Percentiles rank a stretch among this genome's conserved stretches.
phyloP scores from a whole-genome alignment of 2,797 vertebrate genomes.

The Dallia pectoralis region DNA sequence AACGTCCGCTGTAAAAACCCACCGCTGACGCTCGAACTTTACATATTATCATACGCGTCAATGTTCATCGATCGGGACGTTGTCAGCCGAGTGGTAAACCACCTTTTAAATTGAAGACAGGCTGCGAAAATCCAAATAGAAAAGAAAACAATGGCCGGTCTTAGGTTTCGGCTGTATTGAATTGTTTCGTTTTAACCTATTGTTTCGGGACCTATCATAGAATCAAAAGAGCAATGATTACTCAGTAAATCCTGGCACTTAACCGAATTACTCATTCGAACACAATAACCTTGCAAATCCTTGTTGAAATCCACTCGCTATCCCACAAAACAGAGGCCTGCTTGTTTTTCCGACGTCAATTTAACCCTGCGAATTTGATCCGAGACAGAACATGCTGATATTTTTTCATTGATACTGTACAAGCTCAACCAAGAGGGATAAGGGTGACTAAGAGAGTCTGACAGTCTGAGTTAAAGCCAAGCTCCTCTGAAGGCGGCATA shows the following conservation, averaged over 20 bases:
- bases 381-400: slow-evolving; percentile 10
- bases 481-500: slow-evolving; percentile 70
- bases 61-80: slow-evolving; percentile 9
- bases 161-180: not conserved
- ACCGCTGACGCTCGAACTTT: slow-evolving; percentile 21
- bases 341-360: not conserved
- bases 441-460: slow-evolving; percentile 37
- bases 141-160: not conserved
- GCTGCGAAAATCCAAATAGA: not conserved
- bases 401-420: slow-evolving; percentile 12
- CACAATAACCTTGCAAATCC: not conserved
- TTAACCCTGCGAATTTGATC: not conserved
- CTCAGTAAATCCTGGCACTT: not conserved
- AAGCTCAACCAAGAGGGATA: slow-evolving; percentile 36
- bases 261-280: not conserved
- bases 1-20: slow-evolving; percentile 25
- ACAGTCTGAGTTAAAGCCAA: slow-evolving; percentile 62
- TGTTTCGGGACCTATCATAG: not conserved
- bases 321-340: not conserved
- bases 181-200: not conserved
- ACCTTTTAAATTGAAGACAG: not conserved
- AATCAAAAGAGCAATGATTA: not conserved
- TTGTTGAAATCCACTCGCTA: not conserved
- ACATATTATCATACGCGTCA: slow-evolving; percentile 11
- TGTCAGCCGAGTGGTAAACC: not conserved